These are phyloP conservation scores for Cryptocephalus primarius DNA, from an alignment of 2,888 invertebrate genomes.

Conservation along the genomic window DNA sequence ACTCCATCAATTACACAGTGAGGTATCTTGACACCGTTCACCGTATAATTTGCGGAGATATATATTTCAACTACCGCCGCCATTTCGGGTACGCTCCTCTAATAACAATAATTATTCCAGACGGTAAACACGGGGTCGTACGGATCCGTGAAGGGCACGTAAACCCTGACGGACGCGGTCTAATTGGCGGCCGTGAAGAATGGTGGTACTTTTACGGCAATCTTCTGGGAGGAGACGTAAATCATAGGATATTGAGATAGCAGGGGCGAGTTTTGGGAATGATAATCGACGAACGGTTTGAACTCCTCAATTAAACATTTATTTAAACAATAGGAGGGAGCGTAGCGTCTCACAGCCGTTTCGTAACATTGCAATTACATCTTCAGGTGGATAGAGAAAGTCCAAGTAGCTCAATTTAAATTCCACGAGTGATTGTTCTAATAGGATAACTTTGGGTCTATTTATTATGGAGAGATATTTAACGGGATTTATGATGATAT, in stretches of 20 bases:
- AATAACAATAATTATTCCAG: slow-evolving; percentile 6
- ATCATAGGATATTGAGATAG: background rate
- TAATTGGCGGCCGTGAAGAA: too few species aligned
- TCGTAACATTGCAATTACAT: too few species aligned
- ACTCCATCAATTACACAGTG: slow-evolving; percentile 7
- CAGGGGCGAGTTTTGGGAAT: background rate
- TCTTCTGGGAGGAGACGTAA: background rate
- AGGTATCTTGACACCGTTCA: slow-evolving; percentile 6
- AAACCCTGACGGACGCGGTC: background rate
- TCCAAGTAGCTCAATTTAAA: too few species aligned
- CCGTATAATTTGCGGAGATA: slow-evolving; percentile 13
- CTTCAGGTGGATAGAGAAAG: too few species aligned
- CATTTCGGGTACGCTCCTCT: slow-evolving; percentile 3
- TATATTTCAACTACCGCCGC: slow-evolving; percentile 10
- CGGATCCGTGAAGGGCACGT: background rate
- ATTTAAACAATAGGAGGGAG: background rate
- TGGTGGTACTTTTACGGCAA: too few species aligned
- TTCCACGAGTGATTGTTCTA: too few species aligned
- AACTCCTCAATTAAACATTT: background rate
- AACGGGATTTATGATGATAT: too few species aligned
- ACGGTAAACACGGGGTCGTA: slow-evolving; percentile 4
- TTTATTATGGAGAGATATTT: too few species aligned
- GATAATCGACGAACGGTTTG: background rate
- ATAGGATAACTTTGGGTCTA: too few species aligned
- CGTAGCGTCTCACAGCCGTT: too few species aligned